phyloP scores from a whole-genome alignment of 1,140 invertebrate species.

The Anagrus nilaparvatae region DNA sequence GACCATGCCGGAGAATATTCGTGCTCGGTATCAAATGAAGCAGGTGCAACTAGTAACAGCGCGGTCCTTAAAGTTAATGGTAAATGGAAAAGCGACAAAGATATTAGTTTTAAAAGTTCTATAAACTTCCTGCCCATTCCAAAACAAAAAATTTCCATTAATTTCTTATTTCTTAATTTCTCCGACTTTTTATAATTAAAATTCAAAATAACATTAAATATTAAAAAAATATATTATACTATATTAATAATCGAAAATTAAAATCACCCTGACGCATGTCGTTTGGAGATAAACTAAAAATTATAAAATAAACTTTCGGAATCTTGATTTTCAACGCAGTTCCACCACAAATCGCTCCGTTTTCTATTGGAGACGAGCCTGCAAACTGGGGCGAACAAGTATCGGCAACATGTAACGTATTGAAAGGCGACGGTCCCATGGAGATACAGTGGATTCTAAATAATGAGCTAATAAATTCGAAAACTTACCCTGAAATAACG shows the following conservation, averaged over 20 bases:
- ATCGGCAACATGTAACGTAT: conserved; percentile 54
- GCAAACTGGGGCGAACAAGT: conserved; percentile 33
- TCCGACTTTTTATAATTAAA: not conserved
- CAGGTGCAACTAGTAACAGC: conserved; percentile 48
- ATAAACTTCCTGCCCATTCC: too few relatives aligned
- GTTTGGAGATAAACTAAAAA: too few relatives aligned
- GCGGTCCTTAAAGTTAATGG: conserved; percentile 56
- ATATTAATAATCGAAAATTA: too few relatives aligned
- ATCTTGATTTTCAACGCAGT: conserved; percentile 37
- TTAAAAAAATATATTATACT: too few relatives aligned
- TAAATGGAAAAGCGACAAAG: too few relatives aligned
- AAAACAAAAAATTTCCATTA: not conserved
- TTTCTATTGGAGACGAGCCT: conserved; percentile 51
- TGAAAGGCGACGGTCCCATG: conserved; percentile 60
- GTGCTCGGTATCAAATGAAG: conserved; percentile 54
- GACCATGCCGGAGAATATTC: conserved; percentile 52
- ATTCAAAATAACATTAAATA: too few relatives aligned
- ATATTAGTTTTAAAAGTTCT: too few relatives aligned
- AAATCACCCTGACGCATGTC: too few relatives aligned
- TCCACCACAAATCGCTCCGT: conserved; percentile 56
- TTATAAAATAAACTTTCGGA: not conserved
- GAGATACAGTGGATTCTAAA: conserved; percentile 65
- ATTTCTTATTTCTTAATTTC: not conserved
- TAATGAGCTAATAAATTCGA: conserved; percentile 42
- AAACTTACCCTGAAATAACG: conserved; percentile 53